phyloP scores from a whole-genome alignment of 1,140 invertebrate species.

The Procambarus clarkii region DNA sequence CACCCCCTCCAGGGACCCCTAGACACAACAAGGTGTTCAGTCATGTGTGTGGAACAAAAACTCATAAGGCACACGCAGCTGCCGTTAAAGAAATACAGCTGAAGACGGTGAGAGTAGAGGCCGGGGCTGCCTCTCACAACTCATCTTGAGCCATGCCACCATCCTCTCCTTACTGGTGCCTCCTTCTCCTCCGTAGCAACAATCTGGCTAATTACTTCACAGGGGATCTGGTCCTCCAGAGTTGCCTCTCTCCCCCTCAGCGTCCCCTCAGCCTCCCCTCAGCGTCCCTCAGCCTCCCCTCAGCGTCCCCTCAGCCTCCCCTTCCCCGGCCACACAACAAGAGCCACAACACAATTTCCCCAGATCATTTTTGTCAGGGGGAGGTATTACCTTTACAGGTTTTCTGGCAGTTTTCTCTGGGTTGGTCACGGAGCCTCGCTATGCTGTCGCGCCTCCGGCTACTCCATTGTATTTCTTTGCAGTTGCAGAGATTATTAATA shows the following conservation, averaged over 20 bases:
- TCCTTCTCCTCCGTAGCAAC: conserved; percentile 35
- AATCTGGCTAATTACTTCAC: conserved; percentile 63
- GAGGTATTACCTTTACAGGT: neutral
- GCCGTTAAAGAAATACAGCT: too few species aligned
- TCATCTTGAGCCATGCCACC: too few species aligned
- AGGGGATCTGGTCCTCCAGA: conserved; percentile 14
- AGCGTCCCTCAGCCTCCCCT: too few species aligned
- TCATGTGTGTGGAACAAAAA: too few species aligned
- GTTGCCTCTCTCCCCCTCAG: neutral
- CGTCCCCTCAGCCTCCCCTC: neutral
- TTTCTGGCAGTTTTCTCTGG: neutral
- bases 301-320: neutral
- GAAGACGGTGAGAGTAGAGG: too few species aligned
- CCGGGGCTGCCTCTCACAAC: too few species aligned
- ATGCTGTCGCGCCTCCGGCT: neutral
- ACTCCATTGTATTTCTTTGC: too few species aligned
- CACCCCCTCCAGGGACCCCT: too few species aligned
- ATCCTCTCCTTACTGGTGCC: too few species aligned
- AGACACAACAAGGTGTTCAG: too few species aligned
- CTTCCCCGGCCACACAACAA: neutral
- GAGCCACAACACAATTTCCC: conserved; percentile 5
- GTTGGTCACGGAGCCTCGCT: neutral
- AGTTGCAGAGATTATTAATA: too few species aligned
- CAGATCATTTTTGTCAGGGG: conserved; percentile 20
- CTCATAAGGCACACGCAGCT: too few species aligned